Base-by-base conservation (phyloP, 2,113 vertebrate species). In the Ia io region DNA sequence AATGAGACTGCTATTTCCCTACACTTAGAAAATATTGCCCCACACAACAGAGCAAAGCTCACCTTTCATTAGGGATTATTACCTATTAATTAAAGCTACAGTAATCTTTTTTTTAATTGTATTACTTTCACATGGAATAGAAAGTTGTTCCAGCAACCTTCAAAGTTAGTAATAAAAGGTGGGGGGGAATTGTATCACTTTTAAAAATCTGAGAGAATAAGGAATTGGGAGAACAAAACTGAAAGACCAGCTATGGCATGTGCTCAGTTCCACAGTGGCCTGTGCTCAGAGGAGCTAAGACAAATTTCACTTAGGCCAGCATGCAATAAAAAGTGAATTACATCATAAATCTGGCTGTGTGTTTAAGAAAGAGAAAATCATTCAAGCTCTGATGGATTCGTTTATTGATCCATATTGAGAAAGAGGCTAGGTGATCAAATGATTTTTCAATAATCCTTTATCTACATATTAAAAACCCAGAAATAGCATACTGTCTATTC, bases 361-460 rank as follows among this genome's bases (percentile, higher is more conserved):
- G 28, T 40, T 71, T 95, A 87, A 84, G 37, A 35, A 63, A 56
- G 67, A 74, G 53, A 77, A 51, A 63, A 40, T 63, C 23, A 30
- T 4, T 4, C 23, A 91, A 84, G 7, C n/a, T 95, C 42, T 59
- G 56, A 91, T 70, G 49, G 35, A 74, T 47, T 89, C 16, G 1
- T 42, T 79, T 71, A 92, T 84, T 47, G 40, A 73, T 53, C 28
- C 25, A 25, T 47, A 91, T 28, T 70, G 86, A 70, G 70, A 65
- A 51, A 84, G n/a, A 91, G 13, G 1, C 3, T 65, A 80, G 35
- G 2, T 90, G 32, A 88, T 22, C 42, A 70, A 77, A 89, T 35
- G 7, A 78, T 44, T 93, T 82, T 94, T 85, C 61, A 96, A 44
- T 83, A 79, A 91, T 74, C 71, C 9, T 67, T 86, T 40, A 65